Conservation (phyloP, 2,113 vertebrate genomes). For the Grantiella picta region DNA sequence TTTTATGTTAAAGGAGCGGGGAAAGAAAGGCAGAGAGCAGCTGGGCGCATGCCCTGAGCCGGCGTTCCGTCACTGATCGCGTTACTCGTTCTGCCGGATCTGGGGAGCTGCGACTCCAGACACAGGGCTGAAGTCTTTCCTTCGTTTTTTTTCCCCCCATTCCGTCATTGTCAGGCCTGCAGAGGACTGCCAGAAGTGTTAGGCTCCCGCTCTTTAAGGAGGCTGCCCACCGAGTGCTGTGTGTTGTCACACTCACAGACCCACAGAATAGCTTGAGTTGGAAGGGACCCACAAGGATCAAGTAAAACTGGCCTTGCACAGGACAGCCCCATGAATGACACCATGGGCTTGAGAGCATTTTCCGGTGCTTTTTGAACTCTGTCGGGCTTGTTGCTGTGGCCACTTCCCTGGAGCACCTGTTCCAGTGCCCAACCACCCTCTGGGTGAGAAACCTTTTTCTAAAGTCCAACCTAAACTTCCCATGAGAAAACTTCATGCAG, state of each 20-base stretch:
- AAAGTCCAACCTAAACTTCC: background rate
- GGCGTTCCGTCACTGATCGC: accelerated
- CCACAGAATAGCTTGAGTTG: background rate
- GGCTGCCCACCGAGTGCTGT: accelerated
- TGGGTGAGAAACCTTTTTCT: background rate
- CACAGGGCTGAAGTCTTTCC: background rate
- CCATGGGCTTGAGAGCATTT: background rate
- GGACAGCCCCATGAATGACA: background rate
- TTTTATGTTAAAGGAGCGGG: background rate
- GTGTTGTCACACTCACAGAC: background rate
- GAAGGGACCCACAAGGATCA: background rate
- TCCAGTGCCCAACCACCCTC: accelerated
- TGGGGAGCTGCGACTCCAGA: background rate
- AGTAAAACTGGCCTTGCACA: background rate
- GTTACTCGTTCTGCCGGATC: accelerated
- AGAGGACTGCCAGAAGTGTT: background rate
- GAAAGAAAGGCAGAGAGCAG: background rate
- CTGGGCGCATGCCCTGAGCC: background rate
- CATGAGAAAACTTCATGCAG: background rate
- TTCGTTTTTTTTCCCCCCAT: no score
- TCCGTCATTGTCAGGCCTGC: background rate
- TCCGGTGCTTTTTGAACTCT: background rate
- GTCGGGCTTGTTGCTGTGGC: background rate
- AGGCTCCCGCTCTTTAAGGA: background rate
- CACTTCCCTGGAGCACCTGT: background rate